Evolutionary conservation across 1,140 invertebrate species (phyloP).

Genomic region (Ceratitis capitata): DNA sequence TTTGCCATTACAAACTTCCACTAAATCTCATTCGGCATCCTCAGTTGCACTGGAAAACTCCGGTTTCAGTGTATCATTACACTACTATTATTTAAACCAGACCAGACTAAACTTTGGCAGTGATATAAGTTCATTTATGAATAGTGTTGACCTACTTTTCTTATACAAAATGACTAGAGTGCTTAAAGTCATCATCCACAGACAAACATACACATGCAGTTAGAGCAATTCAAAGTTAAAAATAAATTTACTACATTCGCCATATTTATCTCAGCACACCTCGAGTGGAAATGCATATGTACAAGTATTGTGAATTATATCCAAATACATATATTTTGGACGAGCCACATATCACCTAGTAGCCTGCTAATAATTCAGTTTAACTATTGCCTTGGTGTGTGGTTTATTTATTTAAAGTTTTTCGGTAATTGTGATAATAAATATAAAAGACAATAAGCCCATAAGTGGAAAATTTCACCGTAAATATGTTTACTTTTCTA

Average conservation of each 20-base stretch:
- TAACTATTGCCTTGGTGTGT: background rate
- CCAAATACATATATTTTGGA: background rate
- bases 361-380: constrained; percentile 8
- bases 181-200: too few relatives aligned
- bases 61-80: background rate
- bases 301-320: too few relatives aligned
- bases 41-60: too few relatives aligned
- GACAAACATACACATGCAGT: background rate
- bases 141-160: constrained; percentile 20
- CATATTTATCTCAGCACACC: background rate
- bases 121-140: background rate
- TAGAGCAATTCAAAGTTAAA: background rate
- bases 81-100: background rate
- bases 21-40: background rate
- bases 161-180: too few relatives aligned
- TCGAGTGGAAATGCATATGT: background rate
- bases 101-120: background rate
- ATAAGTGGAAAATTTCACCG: background rate
- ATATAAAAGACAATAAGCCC: background rate
- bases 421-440: background rate
- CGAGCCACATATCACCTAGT: background rate
- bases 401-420: constrained; percentile 38
- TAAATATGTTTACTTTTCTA: constrained; percentile 8
- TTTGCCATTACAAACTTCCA: constrained; percentile 27
- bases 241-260: background rate